Evolutionary conservation across 1,140 invertebrate species (phyloP).

Genomic region (Brachionus asplanchnoidis): DNA sequence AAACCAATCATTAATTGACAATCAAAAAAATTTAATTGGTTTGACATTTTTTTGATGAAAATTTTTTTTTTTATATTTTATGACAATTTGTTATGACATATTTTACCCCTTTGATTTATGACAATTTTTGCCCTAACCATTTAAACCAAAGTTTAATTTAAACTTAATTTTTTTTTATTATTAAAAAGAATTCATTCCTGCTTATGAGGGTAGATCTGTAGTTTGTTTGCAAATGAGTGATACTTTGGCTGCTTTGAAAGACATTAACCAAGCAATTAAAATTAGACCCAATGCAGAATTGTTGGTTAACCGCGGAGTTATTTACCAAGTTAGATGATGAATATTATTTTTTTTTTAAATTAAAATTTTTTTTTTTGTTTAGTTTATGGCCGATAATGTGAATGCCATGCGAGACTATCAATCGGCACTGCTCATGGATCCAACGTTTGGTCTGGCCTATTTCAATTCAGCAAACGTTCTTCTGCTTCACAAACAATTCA

Average conservation of each 20-base stretch:
- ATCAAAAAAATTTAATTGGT: no score
- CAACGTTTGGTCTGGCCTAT: slow-evolving; percentile 53
- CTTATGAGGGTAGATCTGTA: slow-evolving; percentile 54
- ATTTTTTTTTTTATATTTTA: no score
- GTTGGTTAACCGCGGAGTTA: slow-evolving; percentile 55
- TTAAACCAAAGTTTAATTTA: background rate
- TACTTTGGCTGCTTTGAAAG: slow-evolving; percentile 53
- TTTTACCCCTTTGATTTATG: no score
- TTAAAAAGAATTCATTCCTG: slow-evolving; percentile 45
- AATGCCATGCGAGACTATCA: slow-evolving; percentile 57
- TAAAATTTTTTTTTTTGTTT: slow-evolving; percentile 42
- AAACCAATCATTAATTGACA: no score
- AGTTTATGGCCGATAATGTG: slow-evolving; percentile 55
- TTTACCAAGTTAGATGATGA: slow-evolving; percentile 49
- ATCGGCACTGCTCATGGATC: slow-evolving; percentile 50
- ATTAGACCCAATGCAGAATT: slow-evolving; percentile 50
- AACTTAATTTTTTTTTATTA: slow-evolving; percentile 14
- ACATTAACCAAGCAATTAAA: slow-evolving; percentile 52
- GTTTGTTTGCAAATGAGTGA: slow-evolving; percentile 57
- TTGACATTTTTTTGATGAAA: no score
- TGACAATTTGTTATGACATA: no score
- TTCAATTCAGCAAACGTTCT: slow-evolving; percentile 57
- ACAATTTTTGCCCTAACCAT: no score
- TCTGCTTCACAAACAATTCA: slow-evolving; percentile 54
- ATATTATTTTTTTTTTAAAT: background rate